Evolutionary conservation across 2,113 vertebrate genomes (phyloP).

Genomic region (Pavo muticus): DNA sequence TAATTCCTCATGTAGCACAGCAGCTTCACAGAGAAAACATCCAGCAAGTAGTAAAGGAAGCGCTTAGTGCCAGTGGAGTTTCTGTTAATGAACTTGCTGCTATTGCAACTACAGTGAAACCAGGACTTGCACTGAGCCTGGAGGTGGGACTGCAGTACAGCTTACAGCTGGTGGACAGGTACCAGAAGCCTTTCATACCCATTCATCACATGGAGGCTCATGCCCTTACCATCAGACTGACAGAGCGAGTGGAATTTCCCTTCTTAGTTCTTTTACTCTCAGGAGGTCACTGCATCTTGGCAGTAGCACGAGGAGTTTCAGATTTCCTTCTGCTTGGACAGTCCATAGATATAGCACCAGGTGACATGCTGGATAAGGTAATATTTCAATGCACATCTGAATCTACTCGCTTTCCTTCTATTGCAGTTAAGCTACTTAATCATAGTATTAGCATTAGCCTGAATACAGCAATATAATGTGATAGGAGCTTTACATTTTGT

Average conservation of each 20-base stretch:
- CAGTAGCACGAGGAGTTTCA: conserved; percentile 86
- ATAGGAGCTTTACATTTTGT: background rate
- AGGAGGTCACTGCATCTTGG: conserved; percentile 92
- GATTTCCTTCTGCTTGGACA: conserved; percentile 94
- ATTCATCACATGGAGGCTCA: conserved; percentile 99
- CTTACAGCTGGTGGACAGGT: conserved; percentile 76
- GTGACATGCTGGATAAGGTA: conserved; percentile 95
- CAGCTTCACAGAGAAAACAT: conserved; percentile 91
- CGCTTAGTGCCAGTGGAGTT: conserved; percentile 79
- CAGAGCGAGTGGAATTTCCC: conserved; percentile 85
- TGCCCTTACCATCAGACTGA: conserved; percentile 90
- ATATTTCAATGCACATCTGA: too few relatives aligned
- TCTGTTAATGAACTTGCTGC: conserved; percentile 82
- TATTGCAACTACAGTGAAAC: conserved; percentile 91
- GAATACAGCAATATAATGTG: background rate
- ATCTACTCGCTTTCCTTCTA: background rate
- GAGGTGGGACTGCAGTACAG: conserved; percentile 89
- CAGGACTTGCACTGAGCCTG: conserved; percentile 89
- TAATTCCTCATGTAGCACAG: conserved; percentile 91
- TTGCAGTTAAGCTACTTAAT: background rate
- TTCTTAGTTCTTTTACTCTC: conserved; percentile 94
- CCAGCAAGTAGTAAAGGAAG: conserved; percentile 85
- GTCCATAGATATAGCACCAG: conserved; percentile 89
- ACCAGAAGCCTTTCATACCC: conserved; percentile 91
- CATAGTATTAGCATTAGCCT: background rate